A percentile compares a stretch with the other conserved stretches of the same genome.
Evolutionary conservation across 2,797 vertebrate genomes (phyloP).

Genomic region (Characodon lateralis): DNA sequence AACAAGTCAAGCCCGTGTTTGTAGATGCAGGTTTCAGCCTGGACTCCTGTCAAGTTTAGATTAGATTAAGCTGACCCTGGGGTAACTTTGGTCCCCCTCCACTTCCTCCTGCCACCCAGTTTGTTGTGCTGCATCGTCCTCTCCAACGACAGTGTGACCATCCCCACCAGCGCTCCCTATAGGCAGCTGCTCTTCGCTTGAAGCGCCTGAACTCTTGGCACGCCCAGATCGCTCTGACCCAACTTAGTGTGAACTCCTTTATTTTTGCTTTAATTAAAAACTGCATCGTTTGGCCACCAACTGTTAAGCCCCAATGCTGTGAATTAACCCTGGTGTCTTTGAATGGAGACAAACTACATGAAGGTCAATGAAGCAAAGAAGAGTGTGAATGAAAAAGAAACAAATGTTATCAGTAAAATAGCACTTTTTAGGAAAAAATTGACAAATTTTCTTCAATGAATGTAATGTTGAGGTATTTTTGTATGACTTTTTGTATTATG

Average conservation of each 20-base stretch:
- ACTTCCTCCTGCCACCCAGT: slow-evolving; percentile 9
- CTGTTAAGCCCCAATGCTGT: slow-evolving; percentile 79
- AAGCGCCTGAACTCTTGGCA: slow-evolving; percentile 38
- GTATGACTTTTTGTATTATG: slow-evolving; percentile 74
- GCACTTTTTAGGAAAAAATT: slow-evolving; percentile 69
- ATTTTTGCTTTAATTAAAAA: slow-evolving; percentile 66
- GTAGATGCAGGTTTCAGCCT: slow-evolving; percentile 40
- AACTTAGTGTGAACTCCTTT: slow-evolving; percentile 69
- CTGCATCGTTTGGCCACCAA: slow-evolving; percentile 66
- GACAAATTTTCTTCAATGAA: slow-evolving; percentile 74
- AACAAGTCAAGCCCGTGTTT: slow-evolving; percentile 43
- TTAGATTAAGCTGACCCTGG: slow-evolving; percentile 50
- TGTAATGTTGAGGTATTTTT: slow-evolving; percentile 79
- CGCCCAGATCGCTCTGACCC: slow-evolving; percentile 54
- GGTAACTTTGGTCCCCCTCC: slow-evolving; percentile 18
- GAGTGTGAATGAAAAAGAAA: slow-evolving; percentile 36
- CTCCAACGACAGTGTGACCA: slow-evolving; percentile 53
- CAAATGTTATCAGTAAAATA: slow-evolving; percentile 57
- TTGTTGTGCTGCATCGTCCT: slow-evolving; percentile 52
- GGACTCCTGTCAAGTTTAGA: slow-evolving; percentile 45
- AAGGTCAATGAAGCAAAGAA: slow-evolving; percentile 37
- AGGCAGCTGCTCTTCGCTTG: slow-evolving; percentile 46
- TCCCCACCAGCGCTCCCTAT: slow-evolving; percentile 28
- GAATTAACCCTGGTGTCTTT: slow-evolving; percentile 72
- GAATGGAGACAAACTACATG: slow-evolving; percentile 69